phyloP scores from a whole-genome alignment of 2,113 vertebrate genomes.

The Melanerpes aurifrons region DNA sequence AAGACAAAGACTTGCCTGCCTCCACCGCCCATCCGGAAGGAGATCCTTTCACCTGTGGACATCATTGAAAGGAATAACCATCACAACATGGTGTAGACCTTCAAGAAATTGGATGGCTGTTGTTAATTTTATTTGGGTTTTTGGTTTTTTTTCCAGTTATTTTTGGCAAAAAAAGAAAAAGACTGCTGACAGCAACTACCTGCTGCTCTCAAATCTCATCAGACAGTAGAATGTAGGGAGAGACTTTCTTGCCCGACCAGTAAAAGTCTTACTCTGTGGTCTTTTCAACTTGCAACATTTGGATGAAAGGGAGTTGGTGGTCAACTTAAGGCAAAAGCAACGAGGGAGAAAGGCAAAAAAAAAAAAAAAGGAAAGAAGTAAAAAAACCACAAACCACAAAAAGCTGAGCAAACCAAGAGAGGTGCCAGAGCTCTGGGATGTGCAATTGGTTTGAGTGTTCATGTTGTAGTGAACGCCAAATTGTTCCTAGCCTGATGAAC shows the following conservation, averaged over 20 bases:
- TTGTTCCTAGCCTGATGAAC: conserved; percentile 73
- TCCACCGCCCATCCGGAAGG: conserved; percentile 91
- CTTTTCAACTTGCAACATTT: conserved; percentile 72
- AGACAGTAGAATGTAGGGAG: conserved; percentile 99
- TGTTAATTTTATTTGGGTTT: conserved; percentile 8
- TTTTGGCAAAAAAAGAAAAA: neutral
- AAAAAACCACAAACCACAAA: conserved; percentile 18
- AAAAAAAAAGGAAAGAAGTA: neutral
- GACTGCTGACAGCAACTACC: conserved; percentile 86
- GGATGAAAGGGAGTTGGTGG: conserved; percentile 74
- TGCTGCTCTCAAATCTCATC: conserved; percentile 93
- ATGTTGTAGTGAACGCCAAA: conserved; percentile 81
- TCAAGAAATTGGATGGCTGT: neutral
- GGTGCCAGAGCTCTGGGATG: conserved; percentile 75
- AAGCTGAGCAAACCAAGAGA: conserved; percentile 46
- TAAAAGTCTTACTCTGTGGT: conserved; percentile 79
- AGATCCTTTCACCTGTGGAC: conserved; percentile 92
- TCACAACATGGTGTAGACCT: conserved; percentile 90
- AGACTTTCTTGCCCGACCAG: conserved; percentile 84
- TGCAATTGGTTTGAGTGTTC: conserved; percentile 81
- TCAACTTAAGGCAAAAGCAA: conserved; percentile 69
- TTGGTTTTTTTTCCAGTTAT: neutral
- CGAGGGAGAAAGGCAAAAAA: conserved; percentile 50
- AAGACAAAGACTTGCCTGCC: conserved; percentile 82
- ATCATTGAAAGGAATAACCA: conserved; percentile 97